Evolutionary conservation across 2,113 vertebrate genomes (phyloP).

Genomic region (Neopipo cinnamomea): DNA sequence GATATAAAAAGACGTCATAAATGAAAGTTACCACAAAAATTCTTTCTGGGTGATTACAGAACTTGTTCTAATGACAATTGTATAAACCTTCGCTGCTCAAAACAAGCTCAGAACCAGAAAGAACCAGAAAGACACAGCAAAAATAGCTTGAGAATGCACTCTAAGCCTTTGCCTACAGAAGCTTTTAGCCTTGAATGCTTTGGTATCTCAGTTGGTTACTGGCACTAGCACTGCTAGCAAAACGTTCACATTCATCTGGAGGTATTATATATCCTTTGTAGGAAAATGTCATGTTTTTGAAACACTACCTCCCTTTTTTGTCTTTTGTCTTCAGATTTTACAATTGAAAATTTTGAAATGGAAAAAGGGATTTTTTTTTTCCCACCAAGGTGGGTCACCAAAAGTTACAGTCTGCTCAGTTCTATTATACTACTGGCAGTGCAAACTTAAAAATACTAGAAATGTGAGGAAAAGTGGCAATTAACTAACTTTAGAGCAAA

Average conservation of each 20-base stretch:
- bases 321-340: neutral
- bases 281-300: neutral
- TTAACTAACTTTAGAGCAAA: neutral
- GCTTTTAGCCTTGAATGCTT: neutral
- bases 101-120: neutral
- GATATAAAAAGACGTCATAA: neutral
- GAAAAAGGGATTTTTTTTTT: neutral
- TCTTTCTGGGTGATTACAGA: neutral
- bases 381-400: neutral
- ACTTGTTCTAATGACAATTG: neutral
- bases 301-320: neutral
- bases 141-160: neutral
- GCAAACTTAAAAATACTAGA: neutral
- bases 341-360: neutral
- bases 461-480: neutral
- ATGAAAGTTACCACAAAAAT: neutral
- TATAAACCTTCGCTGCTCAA: neutral
- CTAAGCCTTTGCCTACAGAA: neutral
- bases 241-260: neutral
- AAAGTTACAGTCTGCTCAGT: neutral
- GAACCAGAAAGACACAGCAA: neutral
- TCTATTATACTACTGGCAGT: neutral
- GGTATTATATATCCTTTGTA: neutral
- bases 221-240: neutral
- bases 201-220: neutral